Conservation (phyloP, 2,113 vertebrate genomes). For the Fregata magnificens region DNA sequence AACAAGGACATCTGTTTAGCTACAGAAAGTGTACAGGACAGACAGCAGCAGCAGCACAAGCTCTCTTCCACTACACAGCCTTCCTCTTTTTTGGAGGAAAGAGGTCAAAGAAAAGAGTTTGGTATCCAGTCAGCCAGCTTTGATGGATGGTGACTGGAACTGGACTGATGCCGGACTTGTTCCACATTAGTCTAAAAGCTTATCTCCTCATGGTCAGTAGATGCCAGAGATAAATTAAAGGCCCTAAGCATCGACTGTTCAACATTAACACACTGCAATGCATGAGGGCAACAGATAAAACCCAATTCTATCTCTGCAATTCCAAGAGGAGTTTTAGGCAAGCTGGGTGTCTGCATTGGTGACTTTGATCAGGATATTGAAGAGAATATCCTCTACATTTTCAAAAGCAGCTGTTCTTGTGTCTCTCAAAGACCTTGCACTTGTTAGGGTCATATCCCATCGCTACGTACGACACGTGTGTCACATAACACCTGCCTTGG, state of each 20-base stretch:
- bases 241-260: background rate
- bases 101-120: background rate
- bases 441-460: conserved; percentile 36
- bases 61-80: background rate
- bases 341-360: background rate
- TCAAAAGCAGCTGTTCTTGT: conserved; percentile 46
- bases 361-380: background rate
- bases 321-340: background rate
- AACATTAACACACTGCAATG: background rate
- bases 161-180: background rate
- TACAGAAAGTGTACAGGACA: background rate
- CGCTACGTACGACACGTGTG: background rate
- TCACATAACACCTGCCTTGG: background rate
- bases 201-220: background rate
- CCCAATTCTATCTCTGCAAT: background rate
- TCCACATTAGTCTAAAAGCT: background rate
- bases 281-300: background rate
- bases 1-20: background rate
- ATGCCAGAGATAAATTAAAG: background rate
- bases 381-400: background rate
- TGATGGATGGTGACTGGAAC: background rate
- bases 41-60: background rate
- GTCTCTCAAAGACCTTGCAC: conserved; percentile 60
- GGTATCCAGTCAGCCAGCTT: background rate
- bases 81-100: background rate